Conservation (phyloP, 1,140 invertebrate genomes). For the Scaptomyza pallida region DNA sequence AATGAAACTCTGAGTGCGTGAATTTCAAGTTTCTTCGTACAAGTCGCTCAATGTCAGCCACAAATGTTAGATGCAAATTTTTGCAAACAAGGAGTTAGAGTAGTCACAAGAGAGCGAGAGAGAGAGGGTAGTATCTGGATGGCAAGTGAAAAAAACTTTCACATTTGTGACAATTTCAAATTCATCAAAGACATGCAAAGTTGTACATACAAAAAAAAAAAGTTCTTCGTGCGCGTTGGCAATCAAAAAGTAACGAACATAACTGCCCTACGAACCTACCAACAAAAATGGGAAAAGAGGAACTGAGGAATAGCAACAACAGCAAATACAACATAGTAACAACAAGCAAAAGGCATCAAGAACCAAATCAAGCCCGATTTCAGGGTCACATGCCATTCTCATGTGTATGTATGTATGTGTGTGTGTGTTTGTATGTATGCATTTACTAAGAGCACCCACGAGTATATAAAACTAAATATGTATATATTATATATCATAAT, state of each 20-base stretch:
- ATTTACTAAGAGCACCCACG: not conserved
- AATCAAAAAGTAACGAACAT: conserved; percentile 77
- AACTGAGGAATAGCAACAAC: conserved; percentile 4
- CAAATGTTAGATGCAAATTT: conserved; percentile 71
- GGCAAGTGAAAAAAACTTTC: conserved; percentile 78
- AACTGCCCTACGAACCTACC: conserved; percentile 28
- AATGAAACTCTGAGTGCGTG: conserved; percentile 22
- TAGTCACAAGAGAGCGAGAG: not conserved
- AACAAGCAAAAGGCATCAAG: conserved; percentile 50
- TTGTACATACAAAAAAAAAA: conserved; percentile 62
- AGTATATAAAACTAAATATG: not conserved
- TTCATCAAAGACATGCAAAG: conserved; percentile 82
- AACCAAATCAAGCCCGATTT: conserved; percentile 71
- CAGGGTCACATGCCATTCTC: conserved; percentile 62
- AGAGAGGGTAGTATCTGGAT: conserved; percentile 34
- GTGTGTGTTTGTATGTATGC: not conserved
- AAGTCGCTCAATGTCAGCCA: conserved; percentile 73
- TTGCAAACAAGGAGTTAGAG: not conserved
- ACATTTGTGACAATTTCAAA: conserved; percentile 82
- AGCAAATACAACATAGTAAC: conserved; percentile 16
- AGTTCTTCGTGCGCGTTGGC: conserved; percentile 70
- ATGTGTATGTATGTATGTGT: not conserved
- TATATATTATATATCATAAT: not conserved
- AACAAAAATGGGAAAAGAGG: conserved; percentile 4
- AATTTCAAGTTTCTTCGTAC: conserved; percentile 49